Evolutionary conservation across 2,113 vertebrate species (phyloP), one percentile per base, ranked within the genome.

Genomic region (Odontophorus gujanensis): DNA sequence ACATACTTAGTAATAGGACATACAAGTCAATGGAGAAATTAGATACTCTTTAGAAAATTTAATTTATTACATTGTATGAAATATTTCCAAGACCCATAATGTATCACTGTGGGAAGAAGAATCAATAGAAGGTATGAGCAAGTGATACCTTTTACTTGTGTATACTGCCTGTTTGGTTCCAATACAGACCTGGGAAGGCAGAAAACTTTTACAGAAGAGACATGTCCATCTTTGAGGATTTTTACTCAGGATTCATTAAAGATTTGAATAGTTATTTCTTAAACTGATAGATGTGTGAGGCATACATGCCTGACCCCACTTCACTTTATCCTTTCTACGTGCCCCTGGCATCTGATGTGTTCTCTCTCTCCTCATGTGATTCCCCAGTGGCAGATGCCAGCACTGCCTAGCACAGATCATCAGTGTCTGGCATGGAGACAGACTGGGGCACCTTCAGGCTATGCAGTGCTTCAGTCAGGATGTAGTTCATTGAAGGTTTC

Each of bases 351-450:
- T 8, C 55, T 15, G 40, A 11, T 2, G 0, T 1, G 1, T 3
- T 43, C 25, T 62, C 69, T 50, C 57, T 78, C 16, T 24, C 45
- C 19, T 11, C 1, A 5, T 9, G 75, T 1, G 1, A 11, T 65
- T 80, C 13, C 63, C 14, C 36, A 3, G 81, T 3, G 58, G 53
- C 53, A 76, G 75, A 17, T 51, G 66, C 71, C 58, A 72, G 21
- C 2, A 0, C 53, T 89, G 43, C 62, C 34, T 12, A 12, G 5
- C 0, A 0, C 4, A 3, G 34, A 57, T 42, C 53, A 1, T 61
- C 58, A 43, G 32, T 43, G 78, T 25, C 79, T 79, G 75, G 32
- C 53, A 42, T 2, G 17, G 62, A 82, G 9, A 57, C 20, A 34
- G 43, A 2, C 43, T 17, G 71, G 72, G 67, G 36, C 45, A 36